A percentile compares a stretch with the other conserved stretches of the same genome.
Evolutionary conservation across 2,888 invertebrate species (phyloP).

Genomic region (Ypsolopha sequella): DNA sequence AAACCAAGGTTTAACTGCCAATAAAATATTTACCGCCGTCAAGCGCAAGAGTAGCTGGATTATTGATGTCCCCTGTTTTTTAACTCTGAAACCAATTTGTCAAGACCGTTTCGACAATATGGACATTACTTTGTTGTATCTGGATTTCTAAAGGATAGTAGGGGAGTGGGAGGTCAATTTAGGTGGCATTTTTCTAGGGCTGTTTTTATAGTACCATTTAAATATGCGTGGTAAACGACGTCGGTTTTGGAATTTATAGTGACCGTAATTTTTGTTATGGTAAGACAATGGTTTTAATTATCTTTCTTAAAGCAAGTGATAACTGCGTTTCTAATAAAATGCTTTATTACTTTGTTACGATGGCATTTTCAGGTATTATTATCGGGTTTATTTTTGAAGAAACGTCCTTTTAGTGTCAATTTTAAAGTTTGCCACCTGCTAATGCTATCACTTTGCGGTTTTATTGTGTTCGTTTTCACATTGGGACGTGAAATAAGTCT

Average conservation of each 20-base stretch:
- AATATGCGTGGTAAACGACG: conserved; percentile 52
- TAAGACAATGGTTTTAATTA: conserved; percentile 66
- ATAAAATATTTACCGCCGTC: conserved; percentile 64
- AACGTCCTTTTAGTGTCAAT: not conserved
- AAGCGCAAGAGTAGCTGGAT: conserved; percentile 41
- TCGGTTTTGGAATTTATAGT: conserved; percentile 48
- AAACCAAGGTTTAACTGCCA: conserved; percentile 55
- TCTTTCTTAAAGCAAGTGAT: conserved; percentile 36
- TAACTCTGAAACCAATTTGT: conserved; percentile 28
- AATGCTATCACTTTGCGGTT: not conserved
- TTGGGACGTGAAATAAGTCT: not conserved
- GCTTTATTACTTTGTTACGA: conserved; percentile 23
- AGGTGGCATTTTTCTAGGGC: conserved; percentile 10
- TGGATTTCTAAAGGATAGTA: too few relatives aligned
- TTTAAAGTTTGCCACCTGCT: not conserved
- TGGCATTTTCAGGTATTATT: not conserved
- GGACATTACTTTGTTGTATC: not conserved
- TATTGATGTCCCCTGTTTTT: conserved; percentile 45
- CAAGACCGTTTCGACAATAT: conserved; percentile 17
- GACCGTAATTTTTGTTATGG: conserved; percentile 49
- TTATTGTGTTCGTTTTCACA: not conserved
- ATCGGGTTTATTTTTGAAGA: not conserved
- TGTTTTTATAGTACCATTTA: conserved; percentile 60
- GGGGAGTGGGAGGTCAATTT: too few relatives aligned
- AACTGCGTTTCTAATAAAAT: conserved; percentile 48